Base-by-base conservation (phyloP, 2,113 vertebrate genomes). In the Microtus pennsylvanicus region DNA sequence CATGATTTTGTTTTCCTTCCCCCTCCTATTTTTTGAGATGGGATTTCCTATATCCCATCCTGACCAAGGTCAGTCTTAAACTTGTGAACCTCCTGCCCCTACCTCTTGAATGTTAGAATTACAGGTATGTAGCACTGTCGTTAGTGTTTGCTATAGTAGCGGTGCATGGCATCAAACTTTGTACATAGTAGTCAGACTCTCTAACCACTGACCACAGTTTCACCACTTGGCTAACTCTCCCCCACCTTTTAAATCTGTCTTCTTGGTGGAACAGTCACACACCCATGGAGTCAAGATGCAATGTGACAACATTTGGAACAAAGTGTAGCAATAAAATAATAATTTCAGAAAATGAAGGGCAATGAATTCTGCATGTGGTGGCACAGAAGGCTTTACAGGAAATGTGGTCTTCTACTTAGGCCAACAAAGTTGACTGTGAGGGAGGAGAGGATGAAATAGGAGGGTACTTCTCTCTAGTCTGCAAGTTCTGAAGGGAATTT, bases 381-480 rank as follows among this genome's bases (percentile, higher is more conserved):
- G 14, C 19, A 17, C 5, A 7, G 28, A 90, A 65, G 24, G 19
- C 65, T 90, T 93, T 69, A 16, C 45, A 11, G 52, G 87, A 82
- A 67, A 77, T 24, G 42, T 69, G 70, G 80, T 11, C 45, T 93
- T 61, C 81, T 38, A 80, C 35, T 24, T 58, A 87, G 58, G 30
- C 50, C 26, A 47, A 26, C 24, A 13, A 89, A 33, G 21, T 45
- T 42, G 89, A 88, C 30, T 47, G 35, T 22, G 74, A 65, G 26
- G 7, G 3, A 22, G 24, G 10, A 19, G 38, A 10, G 22, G 5
- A 5, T 5, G 7, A 12, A 17, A 22, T 17, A 26, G 24, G n/a
- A 24, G 0, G 22, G 13, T 5, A 24, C 42, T 70, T 87, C 30
- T 87, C 38, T 4, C 0, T 7, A 55, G 19, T 89, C 52, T 22